Conservation (phyloP, 2,113 vertebrate genomes). For the Lepisosteus oculatus region DNA sequence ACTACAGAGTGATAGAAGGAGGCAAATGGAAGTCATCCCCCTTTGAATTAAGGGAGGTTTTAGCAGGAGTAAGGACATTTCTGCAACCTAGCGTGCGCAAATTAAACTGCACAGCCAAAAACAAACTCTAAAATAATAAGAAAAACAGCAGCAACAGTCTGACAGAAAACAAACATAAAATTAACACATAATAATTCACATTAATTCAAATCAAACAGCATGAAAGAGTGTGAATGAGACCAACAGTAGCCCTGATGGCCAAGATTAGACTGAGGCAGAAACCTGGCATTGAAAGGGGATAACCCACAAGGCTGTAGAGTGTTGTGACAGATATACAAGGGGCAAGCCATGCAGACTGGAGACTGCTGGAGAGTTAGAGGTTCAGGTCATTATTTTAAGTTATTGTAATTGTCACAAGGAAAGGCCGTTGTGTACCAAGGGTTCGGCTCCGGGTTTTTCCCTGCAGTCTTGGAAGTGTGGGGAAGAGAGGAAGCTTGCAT, state of each 20-base stretch:
- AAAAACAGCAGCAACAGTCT: background rate
- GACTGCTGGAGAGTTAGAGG: constrained; percentile 52
- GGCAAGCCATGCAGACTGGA: constrained; percentile 55
- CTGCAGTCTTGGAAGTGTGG: constrained; percentile 63
- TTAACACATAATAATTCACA: background rate
- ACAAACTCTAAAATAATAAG: constrained; percentile 8
- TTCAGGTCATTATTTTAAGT: constrained; percentile 27
- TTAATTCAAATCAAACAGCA: constrained; percentile 11
- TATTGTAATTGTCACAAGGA: background rate
- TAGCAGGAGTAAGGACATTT: constrained; percentile 7
- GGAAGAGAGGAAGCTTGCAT: constrained; percentile 54
- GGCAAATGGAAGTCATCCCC: constrained; percentile 21
- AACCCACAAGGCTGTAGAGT: background rate
- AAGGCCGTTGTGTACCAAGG: constrained; percentile 52
- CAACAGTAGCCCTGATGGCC: background rate
- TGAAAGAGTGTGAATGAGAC: background rate
- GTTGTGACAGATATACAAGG: constrained; percentile 32
- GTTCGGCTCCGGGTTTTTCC: constrained; percentile 59
- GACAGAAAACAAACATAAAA: constrained; percentile 3
- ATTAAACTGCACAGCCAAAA: constrained; percentile 10
- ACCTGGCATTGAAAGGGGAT: constrained; percentile 1
- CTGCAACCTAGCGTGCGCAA: constrained; percentile 23
- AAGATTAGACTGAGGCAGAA: constrained; percentile 7
- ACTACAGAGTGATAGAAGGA: constrained; percentile 36
- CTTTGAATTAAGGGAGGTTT: background rate